Evolutionary conservation across 1,140 invertebrate species (phyloP), one percentile per base, ranked within the genome.

Genomic region (Neuroterus valhalla): DNA sequence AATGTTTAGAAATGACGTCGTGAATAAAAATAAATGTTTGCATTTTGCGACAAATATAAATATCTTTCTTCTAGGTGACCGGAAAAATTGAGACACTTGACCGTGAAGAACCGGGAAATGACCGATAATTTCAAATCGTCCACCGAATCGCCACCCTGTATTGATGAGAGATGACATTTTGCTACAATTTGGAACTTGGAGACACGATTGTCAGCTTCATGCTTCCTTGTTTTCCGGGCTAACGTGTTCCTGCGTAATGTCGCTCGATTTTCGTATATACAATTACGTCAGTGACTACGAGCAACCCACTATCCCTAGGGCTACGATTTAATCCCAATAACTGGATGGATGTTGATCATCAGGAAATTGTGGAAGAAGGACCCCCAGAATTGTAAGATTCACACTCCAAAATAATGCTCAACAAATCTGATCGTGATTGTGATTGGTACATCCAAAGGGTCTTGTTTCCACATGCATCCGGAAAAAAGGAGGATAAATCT

Each of bases 301-400:
- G 52, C 52, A 55, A 55, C 26, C 52, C 26, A 55, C 52, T 55
- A 55, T 55, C 52, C 52, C 52, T 55, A 21, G 52, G 52, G 52
- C 52, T 12, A 55, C 52, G 52, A 55, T 55, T 55, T 21, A 55
- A 55, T 55, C 52, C 21, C 52, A 55, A 55, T 79, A 77, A 81
- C 74, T 72, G 52, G 68, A 75, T 81, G 78, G 78, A 68, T 55
- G 67, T 71, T 72, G 73, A 70, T 76, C 44, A 66, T 74, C 23
- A 19, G 70, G 69, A 70, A 72, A 76, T 67, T 46, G 66, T 38
- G 10, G 71, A 71, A 71, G 52, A 14, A 55, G 21, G 12, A 26
- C 23, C 26, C 23, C 21, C 15, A 55, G n/a, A 31, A 55, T 21
- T 55, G 21, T 23, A 55, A 55, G 52, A 31, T 55, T 55, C 21